Percentiles rank a stretch among this genome's conserved stretches.
phyloP scores from a whole-genome alignment of 2,113 vertebrate species.

The Xerus inauris region DNA sequence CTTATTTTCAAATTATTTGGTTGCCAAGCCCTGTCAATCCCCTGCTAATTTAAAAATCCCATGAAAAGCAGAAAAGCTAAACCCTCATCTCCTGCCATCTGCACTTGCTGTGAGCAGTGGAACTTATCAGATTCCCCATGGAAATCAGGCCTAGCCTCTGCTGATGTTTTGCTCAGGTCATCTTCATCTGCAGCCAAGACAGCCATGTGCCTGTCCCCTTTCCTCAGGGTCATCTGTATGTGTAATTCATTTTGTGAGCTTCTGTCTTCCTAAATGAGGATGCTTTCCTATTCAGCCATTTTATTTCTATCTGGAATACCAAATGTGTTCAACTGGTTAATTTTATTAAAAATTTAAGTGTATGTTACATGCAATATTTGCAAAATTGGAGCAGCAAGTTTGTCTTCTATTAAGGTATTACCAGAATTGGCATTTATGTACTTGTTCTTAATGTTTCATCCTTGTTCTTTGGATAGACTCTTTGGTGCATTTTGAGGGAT shows the following conservation, averaged over 20 bases:
- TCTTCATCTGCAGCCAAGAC: not conserved
- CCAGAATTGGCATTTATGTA: not conserved
- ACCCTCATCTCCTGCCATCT: not conserved
- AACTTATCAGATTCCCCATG: too few species aligned
- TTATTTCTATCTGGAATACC: conserved; percentile 6
- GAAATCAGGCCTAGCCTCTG: not conserved
- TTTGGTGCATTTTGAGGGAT: conserved; percentile 6
- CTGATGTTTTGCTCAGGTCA: not conserved
- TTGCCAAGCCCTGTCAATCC: not conserved
- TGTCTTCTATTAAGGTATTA: not conserved
- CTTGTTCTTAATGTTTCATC: not conserved
- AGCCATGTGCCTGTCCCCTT: not conserved
- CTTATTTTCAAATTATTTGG: not conserved
- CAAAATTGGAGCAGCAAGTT: not conserved
- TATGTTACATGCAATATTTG: conserved; percentile 18
- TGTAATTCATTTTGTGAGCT: not conserved
- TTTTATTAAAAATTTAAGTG: not conserved
- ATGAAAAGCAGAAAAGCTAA: not conserved
- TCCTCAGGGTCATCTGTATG: not conserved
- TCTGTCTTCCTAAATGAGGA: not conserved
- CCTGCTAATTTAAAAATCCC: not conserved
- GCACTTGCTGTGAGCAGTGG: not conserved
- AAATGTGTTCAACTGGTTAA: not conserved
- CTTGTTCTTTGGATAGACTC: not conserved
- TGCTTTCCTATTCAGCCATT: not conserved